A percentile compares a stretch with the other conserved stretches of the same genome.
Conservation (phyloP, 2,888 invertebrate species). For the Aricia artaxerxes region DNA sequence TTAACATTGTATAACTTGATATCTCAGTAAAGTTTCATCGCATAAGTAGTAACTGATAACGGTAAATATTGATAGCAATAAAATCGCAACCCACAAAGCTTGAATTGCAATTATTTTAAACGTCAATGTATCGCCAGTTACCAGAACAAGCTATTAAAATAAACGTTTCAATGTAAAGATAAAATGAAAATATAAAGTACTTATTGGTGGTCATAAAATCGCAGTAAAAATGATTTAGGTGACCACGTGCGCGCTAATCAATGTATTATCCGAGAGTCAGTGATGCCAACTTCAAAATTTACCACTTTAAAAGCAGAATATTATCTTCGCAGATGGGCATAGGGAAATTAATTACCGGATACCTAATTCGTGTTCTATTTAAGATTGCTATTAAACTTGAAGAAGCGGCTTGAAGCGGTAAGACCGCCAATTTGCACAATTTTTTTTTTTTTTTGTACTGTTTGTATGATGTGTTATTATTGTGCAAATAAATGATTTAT, state of each 20-base stretch:
- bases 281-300: no score
- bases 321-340: no score
- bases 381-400: no score
- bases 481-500: no score
- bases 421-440: no score
- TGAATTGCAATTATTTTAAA: constrained; percentile 21
- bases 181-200: not conserved
- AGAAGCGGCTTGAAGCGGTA: no score
- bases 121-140: not conserved
- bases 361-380: no score
- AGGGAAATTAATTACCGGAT: no score
- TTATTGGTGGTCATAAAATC: not conserved
- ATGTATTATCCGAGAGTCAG: not conserved
- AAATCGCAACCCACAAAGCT: not conserved
- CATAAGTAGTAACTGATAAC: constrained; percentile 8
- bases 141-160: constrained; percentile 22
- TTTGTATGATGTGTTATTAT: no score
- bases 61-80: constrained; percentile 10
- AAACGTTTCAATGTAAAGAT: constrained; percentile 26
- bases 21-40: not conserved
- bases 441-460: no score
- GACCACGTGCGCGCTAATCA: constrained; percentile 18
- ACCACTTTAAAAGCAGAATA: no score
- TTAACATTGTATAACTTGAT: not conserved
- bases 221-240: constrained; percentile 24